phyloP scores from a whole-genome alignment of 2,113 vertebrate species.

The Redunca redunca region DNA sequence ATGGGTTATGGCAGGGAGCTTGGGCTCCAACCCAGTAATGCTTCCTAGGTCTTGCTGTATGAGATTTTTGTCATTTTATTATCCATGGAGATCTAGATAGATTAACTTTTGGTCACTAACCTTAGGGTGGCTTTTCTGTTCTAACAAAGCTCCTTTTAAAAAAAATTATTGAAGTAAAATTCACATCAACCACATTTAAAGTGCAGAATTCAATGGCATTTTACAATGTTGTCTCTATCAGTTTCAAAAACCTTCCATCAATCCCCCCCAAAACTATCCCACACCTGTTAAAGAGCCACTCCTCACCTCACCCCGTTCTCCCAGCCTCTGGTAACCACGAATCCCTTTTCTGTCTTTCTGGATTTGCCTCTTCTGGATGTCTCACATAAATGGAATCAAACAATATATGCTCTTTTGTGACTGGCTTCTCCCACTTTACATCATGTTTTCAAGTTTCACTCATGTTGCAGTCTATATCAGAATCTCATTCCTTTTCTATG shows the following conservation, averaged over 20 bases:
- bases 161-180: background rate
- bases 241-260: background rate
- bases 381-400: background rate
- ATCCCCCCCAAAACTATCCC: background rate
- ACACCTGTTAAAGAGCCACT: background rate
- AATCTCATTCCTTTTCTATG: background rate
- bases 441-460: background rate
- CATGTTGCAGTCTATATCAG: too few species aligned
- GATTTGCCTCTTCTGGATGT: background rate
- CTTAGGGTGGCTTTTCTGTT: background rate
- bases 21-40: background rate
- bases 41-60: background rate
- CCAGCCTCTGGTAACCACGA: background rate
- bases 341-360: background rate
- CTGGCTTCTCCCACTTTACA: background rate
- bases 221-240: background rate
- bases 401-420: background rate
- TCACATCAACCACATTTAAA: background rate
- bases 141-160: background rate
- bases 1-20: background rate
- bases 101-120: background rate
- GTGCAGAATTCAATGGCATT: background rate
- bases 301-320: fast-evolving
- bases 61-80: background rate
- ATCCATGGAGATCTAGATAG: background rate